Percentiles rank a stretch among this genome's conserved stretches.
Conservation (phyloP, 2,888 invertebrate species). For the Himalopsyche anomala region DNA sequence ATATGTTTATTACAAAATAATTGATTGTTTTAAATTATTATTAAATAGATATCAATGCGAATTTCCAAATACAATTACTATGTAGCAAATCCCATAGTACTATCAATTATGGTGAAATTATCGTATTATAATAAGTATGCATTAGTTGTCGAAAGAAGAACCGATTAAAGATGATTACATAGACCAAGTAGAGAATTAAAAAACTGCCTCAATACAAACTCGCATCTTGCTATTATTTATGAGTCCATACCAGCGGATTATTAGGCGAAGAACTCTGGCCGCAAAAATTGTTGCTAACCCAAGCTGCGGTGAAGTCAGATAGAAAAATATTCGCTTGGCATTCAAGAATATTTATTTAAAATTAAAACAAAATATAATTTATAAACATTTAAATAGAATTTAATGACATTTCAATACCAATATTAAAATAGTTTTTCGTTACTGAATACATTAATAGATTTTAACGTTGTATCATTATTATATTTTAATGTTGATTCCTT, state of each 20-base stretch:
- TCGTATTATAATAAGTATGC: background rate
- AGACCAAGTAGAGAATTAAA: background rate
- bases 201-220: background rate
- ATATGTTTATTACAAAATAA: no score
- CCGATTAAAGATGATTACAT: slow-evolving; percentile 7
- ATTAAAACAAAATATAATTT: no score
- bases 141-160: slow-evolving; percentile 11
- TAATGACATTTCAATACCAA: no score
- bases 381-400: no score
- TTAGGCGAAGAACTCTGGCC: background rate
- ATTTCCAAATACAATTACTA: slow-evolving; percentile 1
- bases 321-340: no score
- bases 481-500: no score
- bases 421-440: no score
- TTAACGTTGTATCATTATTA: no score
- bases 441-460: no score
- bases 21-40: background rate
- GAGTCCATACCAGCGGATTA: background rate
- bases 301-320: background rate
- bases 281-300: background rate
- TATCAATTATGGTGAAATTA: slow-evolving; percentile 20
- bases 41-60: background rate
- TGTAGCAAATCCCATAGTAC: background rate
- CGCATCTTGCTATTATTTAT: background rate
- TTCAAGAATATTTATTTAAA: no score